phyloP scores from a whole-genome alignment of 2,888 invertebrate species.

The Chalcis sispes region DNA sequence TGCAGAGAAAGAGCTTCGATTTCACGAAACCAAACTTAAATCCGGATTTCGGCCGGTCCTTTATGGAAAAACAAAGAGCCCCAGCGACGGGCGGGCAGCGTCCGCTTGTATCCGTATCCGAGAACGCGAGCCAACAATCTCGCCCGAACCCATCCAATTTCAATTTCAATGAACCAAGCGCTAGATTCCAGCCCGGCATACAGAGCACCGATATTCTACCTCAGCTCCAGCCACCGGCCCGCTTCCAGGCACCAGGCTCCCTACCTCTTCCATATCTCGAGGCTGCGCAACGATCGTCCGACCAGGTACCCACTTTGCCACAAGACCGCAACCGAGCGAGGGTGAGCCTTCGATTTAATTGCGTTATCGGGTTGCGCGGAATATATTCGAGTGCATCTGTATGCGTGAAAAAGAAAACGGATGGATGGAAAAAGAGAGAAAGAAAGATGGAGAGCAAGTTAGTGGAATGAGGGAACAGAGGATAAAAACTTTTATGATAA shows the following conservation, averaged over 20 bases:
- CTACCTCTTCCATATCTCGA: neutral
- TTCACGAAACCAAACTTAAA: neutral
- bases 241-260: neutral
- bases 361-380: constrained; percentile 27
- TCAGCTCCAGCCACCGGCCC: neutral
- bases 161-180: constrained; percentile 39
- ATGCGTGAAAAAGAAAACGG: neutral
- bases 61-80: neutral
- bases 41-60: neutral
- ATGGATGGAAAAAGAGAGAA: too few species aligned
- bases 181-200: neutral
- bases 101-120: neutral
- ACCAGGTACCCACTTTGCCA: neutral
- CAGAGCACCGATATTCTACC: neutral
- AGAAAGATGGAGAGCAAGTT: too few species aligned
- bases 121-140: neutral
- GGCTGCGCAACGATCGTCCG: neutral
- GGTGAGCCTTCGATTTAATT: constrained; percentile 32
- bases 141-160: constrained; percentile 33
- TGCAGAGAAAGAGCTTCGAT: neutral
- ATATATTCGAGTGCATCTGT: too few species aligned
- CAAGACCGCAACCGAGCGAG: constrained; percentile 10
- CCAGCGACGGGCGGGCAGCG: neutral
- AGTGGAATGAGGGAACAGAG: neutral
- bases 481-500: constrained; percentile 36